phyloP scores from a whole-genome alignment of 2,888 invertebrate genomes.

The Nomada flava region DNA sequence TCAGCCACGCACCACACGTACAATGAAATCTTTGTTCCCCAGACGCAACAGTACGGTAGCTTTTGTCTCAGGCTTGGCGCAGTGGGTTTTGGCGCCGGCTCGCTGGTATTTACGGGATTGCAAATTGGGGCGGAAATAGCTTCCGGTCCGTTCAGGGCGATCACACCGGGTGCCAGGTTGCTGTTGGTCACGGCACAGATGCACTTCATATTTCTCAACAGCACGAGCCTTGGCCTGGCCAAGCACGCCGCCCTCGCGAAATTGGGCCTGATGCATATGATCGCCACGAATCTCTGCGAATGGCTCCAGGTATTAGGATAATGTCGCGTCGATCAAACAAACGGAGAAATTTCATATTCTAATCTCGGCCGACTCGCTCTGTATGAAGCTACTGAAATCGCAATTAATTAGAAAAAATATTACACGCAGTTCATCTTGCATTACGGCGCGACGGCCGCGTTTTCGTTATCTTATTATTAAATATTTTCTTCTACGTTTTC shows the following conservation, averaged over 20 bases:
- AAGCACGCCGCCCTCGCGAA: slow-evolving; percentile 90
- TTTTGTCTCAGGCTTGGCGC: slow-evolving; percentile 95
- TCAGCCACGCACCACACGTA: slow-evolving; percentile 15
- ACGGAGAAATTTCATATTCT: too few relatives aligned
- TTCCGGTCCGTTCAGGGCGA: slow-evolving; percentile 86
- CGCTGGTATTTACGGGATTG: slow-evolving; percentile 90
- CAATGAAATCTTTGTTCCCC: slow-evolving; percentile 54
- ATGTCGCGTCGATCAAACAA: too few relatives aligned
- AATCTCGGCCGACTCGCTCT: too few relatives aligned
- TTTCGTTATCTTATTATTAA: too few relatives aligned
- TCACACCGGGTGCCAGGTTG: slow-evolving; percentile 93
- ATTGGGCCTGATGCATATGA: slow-evolving; percentile 97
- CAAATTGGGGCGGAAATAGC: slow-evolving; percentile 86
- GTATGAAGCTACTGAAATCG: too few relatives aligned
- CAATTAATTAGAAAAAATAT: too few relatives aligned
- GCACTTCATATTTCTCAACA: slow-evolving; percentile 97
- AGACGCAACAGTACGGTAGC: slow-evolving; percentile 89
- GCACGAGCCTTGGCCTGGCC: slow-evolving; percentile 89
- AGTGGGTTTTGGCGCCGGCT: slow-evolving; percentile 86
- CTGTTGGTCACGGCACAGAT: slow-evolving; percentile 94
- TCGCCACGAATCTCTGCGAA: slow-evolving; percentile 96
- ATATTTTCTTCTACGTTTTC: too few relatives aligned
- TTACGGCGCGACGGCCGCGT: too few relatives aligned
- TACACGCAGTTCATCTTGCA: too few relatives aligned
- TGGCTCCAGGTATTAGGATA: slow-evolving; percentile 90